These are phyloP conservation scores for Rhopalosiphum maidis DNA, from an alignment of 1,140 invertebrate species.

Conservation along the genomic window DNA sequence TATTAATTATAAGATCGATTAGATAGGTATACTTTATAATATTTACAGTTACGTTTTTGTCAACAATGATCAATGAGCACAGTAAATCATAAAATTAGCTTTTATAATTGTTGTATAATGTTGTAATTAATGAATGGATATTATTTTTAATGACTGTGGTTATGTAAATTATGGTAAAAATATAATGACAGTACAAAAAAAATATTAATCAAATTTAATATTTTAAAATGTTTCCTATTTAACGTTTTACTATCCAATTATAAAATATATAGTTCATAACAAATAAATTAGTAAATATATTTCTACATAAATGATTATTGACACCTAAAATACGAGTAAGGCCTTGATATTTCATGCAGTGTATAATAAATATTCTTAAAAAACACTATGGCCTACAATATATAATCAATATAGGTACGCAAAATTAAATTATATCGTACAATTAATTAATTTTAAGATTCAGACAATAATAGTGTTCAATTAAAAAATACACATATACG, in stretches of 20 bases:
- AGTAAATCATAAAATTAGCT: neutral
- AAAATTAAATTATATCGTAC: neutral
- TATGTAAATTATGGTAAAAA: neutral
- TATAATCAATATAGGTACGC: too few relatives aligned
- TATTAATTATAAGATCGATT: neutral
- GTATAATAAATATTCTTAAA: too few relatives aligned
- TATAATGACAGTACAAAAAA: neutral
- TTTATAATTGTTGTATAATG: neutral
- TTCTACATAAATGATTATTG: neutral
- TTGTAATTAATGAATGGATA: neutral
- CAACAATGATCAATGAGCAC: too few relatives aligned
- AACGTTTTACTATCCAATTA: neutral
- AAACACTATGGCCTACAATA: too few relatives aligned
- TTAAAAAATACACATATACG: neutral
- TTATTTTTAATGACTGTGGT: neutral
- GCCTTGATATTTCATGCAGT: too few relatives aligned
- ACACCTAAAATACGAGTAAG: neutral
- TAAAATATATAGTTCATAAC: neutral
- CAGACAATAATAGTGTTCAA: neutral
- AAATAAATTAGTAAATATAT: neutral
- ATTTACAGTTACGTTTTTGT: neutral
- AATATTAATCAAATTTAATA: neutral
- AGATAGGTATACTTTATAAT: too few relatives aligned
- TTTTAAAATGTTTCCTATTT: neutral
- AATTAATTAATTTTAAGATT: neutral